Evolutionary conservation across 2,113 vertebrate genomes (phyloP), one percentile per base, ranked within the genome.

Genomic region (Trinectes maculatus): DNA sequence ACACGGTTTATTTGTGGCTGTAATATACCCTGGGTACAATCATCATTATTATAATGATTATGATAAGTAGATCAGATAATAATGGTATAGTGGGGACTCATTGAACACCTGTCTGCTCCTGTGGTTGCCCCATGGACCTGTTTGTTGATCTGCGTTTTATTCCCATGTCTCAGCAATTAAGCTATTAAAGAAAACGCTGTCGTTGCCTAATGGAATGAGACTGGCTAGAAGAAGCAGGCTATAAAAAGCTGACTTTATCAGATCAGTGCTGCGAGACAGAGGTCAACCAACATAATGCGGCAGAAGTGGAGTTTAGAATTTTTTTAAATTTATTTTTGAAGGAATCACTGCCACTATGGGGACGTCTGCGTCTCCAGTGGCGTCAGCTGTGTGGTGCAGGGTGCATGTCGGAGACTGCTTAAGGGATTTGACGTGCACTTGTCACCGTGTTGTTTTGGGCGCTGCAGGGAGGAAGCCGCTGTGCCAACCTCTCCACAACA

Each of bases 361-460:
- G 34, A n/a, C 26, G 15, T 51, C 18, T 21, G 8, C 33, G 3
- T 25, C 21, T 57, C 7, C 12, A 3, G 29, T 40, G 15, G 33
- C 22, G 49, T 34, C 19, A 21, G 3, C 18, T 21, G 12, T 11
- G 33, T 37, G 49, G 46, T 10, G 3, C 39, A 6, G 18, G 49
- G 46, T 42, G 39, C 36, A 22, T 67, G 61, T 80, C 66, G 51
- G 61, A 33, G 57, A 18, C 39, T 39, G 47, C 56, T 69, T 46
- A 15, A 44, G 47, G 52, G 58, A 67, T 82, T 63, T 80, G 62
- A 75, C 49, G 22, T 4, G 3, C 79, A 69, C 71, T 83, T 61
- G 67, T n/a, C n/a, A n/a, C n/a, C n/a, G 70, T 62, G 70, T 71
- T 76, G 78, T 70, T 80, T 67, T 59, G 61, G 76, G 53, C 53